Base-by-base conservation (phyloP, 1,140 invertebrate species). In the Pseudobourletiella spinata region DNA sequence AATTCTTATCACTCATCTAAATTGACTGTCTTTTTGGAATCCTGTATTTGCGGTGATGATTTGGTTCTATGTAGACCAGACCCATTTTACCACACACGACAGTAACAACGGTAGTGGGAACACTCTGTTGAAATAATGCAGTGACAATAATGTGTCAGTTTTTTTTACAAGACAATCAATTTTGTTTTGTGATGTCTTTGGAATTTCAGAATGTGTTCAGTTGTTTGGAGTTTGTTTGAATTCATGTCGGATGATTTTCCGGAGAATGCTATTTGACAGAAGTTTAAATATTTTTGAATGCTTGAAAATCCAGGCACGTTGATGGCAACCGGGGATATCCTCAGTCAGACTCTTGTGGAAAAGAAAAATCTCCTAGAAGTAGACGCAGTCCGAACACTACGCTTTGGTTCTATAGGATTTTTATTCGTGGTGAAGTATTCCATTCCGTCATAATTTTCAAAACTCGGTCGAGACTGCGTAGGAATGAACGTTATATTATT, bases 251-350 rank as follows among this genome's bases (percentile, higher is more conserved):
- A 18, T 52, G 25, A 16, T 35, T 30, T 64, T 35, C 20, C 44
- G 4, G 18, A 48, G 22, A 48, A 6, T 48, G 6, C 22, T 48
- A 18, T 48, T 48, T 18, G 6, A 48, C 18, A 39, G n/a, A n/a
- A n/a, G n/a, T n/a, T n/a, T n/a, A n/a, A n/a, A n/a, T n/a, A n/a
- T n/a, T n/a, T n/a, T n/a, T n/a, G n/a, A n/a, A n/a, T n/a, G n/a
- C n/a, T n/a, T n/a, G n/a, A n/a, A n/a, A n/a, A n/a, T n/a, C n/a
- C 61, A 82, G 81, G 80, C 30, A 68, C 74, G 39, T 68, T 84
- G 26, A 83, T 83, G 80, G 79, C 75, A 55, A 48, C 76, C 2
- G 82, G 82, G 8, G 82, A 84, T 76, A 72, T 79, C 42, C 75
- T 82, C 28, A 76, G 80, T 59, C 82, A 84, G 71, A 74, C 77